phyloP scores from a whole-genome alignment of 2,113 vertebrate genomes.

The Leptosomus discolor region DNA sequence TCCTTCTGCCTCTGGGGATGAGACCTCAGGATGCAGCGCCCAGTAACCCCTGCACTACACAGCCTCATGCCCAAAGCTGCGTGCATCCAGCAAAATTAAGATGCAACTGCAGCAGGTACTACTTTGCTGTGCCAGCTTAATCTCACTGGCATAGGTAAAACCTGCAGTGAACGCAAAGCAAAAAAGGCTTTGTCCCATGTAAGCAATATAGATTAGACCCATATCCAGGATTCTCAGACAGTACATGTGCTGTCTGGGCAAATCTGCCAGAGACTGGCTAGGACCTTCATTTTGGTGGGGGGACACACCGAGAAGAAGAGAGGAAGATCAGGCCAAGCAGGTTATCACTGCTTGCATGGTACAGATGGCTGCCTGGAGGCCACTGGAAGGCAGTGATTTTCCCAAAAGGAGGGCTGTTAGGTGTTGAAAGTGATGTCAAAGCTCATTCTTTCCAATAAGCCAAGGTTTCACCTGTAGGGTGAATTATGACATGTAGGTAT shows the following conservation, averaged over 20 bases:
- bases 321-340: background rate
- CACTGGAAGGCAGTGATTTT: background rate
- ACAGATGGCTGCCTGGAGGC: background rate
- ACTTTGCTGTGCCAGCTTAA: background rate
- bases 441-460: background rate
- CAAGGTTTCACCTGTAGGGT: background rate
- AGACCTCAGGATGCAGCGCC: background rate
- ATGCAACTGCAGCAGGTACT: background rate
- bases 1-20: background rate
- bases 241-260: background rate
- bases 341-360: fast-evolving
- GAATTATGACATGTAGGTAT: background rate
- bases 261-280: background rate
- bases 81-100: background rate
- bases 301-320: background rate
- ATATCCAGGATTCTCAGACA: background rate
- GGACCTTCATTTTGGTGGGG: background rate
- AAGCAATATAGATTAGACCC: background rate
- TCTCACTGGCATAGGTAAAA: background rate
- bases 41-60: background rate
- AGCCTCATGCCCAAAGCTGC: background rate
- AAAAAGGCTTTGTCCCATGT: background rate
- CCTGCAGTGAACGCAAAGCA: background rate
- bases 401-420: background rate
- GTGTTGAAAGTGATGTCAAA: background rate